Conservation (phyloP, 2,113 vertebrate genomes). For the Callipepla squamata region DNA sequence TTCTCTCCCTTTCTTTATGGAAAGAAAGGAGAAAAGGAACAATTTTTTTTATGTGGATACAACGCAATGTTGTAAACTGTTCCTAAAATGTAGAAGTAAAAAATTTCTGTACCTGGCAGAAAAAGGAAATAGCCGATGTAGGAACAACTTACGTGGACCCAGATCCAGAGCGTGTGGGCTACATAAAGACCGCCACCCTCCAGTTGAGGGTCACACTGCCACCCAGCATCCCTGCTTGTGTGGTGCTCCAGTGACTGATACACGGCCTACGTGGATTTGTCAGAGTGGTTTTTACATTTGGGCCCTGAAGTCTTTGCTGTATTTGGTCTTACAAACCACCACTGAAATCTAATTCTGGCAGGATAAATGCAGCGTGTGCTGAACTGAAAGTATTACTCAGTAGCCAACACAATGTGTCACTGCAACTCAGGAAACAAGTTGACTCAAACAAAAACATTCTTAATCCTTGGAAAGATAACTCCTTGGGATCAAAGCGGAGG, state of each 20-base stretch:
- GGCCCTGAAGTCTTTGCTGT: not conserved
- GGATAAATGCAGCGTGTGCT: not conserved
- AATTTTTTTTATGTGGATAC: not conserved
- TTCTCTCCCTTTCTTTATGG: not conserved
- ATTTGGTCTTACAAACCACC: not conserved
- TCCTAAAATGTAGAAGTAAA: not conserved
- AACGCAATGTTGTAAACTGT: not conserved
- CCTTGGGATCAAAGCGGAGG: not conserved
- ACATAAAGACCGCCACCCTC: not conserved
- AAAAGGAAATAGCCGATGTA: not conserved
- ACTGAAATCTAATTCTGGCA: not conserved
- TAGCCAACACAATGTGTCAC: not conserved
- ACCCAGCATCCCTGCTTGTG: not conserved
- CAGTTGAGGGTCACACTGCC: not conserved
- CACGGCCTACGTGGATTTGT: not conserved
- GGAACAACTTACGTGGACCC: not conserved
- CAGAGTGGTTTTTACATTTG: not conserved
- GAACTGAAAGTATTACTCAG: not conserved
- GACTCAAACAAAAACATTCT: not conserved
- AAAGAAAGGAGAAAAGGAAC: not conserved
- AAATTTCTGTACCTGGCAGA: not conserved
- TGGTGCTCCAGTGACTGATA: not conserved
- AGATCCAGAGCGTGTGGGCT: fast-evolving
- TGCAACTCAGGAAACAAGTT: not conserved
- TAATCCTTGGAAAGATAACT: not conserved